phyloP scores from a whole-genome alignment of 2,797 vertebrate genomes.

The Halcyon chelicuti region DNA sequence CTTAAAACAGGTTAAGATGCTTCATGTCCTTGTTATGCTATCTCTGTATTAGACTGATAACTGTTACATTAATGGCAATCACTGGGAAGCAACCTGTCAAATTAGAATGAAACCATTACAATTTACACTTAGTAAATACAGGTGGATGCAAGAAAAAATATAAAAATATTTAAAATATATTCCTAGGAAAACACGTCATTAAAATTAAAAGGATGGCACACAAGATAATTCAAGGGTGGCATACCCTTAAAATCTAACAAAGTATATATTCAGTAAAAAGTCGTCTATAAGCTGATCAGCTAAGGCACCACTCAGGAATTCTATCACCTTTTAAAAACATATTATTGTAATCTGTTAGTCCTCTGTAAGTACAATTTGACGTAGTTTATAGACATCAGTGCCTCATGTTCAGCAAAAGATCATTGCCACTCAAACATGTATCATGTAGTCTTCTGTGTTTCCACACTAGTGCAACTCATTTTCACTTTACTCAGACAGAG shows the following conservation, averaged over 20 bases:
- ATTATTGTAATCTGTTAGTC: neutral
- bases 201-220: neutral
- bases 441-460: neutral
- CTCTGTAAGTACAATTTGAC: neutral
- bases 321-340: neutral
- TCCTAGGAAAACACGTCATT: neutral
- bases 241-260: neutral
- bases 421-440: neutral
- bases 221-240: neutral
- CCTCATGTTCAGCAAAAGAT: neutral
- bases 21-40: neutral
- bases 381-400: neutral
- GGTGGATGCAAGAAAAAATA: neutral
- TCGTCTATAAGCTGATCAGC: neutral
- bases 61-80: neutral
- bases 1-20: neutral
- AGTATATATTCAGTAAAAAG: neutral
- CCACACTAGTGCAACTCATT: neutral
- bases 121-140: neutral
- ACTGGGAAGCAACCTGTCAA: neutral
- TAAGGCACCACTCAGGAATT: neutral
- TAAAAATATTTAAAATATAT: neutral
- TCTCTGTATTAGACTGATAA: neutral
- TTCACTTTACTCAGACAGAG: neutral
- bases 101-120: slow-evolving; percentile 20